Evolutionary conservation across 2,113 vertebrate genomes (phyloP).

Genomic region (Brevimyrus niger): DNA sequence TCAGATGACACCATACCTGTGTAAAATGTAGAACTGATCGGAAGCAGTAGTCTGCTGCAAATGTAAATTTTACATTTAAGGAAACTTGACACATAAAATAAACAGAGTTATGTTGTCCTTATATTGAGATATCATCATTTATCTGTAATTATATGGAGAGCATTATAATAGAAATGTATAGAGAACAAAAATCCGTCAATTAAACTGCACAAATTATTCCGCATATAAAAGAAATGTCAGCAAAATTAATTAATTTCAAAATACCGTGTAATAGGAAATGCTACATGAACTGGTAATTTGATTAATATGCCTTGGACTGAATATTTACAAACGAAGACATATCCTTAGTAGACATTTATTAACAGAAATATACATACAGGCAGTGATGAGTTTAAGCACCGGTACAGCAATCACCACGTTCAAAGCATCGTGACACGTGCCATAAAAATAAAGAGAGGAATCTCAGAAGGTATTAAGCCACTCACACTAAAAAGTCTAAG

Average conservation of each 20-base stretch:
- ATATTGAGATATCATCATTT: neutral
- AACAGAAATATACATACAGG: neutral
- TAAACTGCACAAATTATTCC: neutral
- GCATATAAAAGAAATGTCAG: neutral
- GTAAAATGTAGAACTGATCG: neutral
- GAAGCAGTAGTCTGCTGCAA: neutral
- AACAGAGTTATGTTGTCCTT: neutral
- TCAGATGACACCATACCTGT: neutral
- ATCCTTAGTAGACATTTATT: neutral
- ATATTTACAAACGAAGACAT: neutral
- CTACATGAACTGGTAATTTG: neutral
- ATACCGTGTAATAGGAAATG: neutral
- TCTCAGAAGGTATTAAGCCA: neutral
- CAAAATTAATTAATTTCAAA: neutral
- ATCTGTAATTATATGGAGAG: neutral
- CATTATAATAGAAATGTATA: neutral
- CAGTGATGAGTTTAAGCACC: neutral
- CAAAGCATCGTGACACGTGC: neutral
- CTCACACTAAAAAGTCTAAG: neutral
- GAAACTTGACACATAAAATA: neutral
- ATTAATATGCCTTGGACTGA: neutral
- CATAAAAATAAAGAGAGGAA: neutral
- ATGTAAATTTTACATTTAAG: neutral
- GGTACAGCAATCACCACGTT: neutral
- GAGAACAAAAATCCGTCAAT: neutral